Base-by-base conservation (phyloP, 2,888 invertebrate genomes). In the Zygaena filipendulae region DNA sequence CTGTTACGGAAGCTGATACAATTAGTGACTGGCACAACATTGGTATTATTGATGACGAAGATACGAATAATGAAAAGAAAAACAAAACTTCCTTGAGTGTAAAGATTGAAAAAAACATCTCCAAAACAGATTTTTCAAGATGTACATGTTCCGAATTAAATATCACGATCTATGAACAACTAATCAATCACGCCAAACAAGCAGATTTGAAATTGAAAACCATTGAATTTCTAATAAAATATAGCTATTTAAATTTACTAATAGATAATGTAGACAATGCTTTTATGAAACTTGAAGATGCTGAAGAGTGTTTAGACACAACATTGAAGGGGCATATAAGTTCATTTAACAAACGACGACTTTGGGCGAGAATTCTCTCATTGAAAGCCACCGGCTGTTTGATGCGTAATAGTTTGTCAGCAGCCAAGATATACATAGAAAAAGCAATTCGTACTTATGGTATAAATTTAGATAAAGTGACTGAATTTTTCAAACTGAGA, bases 111-210 rank as follows among this genome's bases (percentile, higher is more conserved):
- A 61, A 59, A 32, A 60, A 58, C 16, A 54, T 68, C 23, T 75
- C 79, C 1, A 33, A 50, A 42, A 72, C 58, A 1, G 50, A 71
- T 38, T 59, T 77, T 31, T 43, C 40, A 8, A 63, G 50, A 43
- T 79, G 79, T 36, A 61, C 67, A 4, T 79, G 79, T 45, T 39
- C 60, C 11, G 70, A 75, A 32, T 47, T 77, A 35, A 62, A 62
- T 30, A 58, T 75, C 20, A 49, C 51, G 18, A 61, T 74, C 41
- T 59, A 51, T 40, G 68, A 72, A 33, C 74, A 79, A 47, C 46
- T 79, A 5, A 56, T 72, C 29, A 38, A 63, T 34, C 79, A 79
- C 32, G 69, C 77, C n/a, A 40, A 45, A 35, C 56, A 62, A 48
- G 74, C 79, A 12, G 74, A 75, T 41, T 40, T 74, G 27, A 70